phyloP scores from a whole-genome alignment of 1,140 invertebrate species.

The Gryon sp. region DNA sequence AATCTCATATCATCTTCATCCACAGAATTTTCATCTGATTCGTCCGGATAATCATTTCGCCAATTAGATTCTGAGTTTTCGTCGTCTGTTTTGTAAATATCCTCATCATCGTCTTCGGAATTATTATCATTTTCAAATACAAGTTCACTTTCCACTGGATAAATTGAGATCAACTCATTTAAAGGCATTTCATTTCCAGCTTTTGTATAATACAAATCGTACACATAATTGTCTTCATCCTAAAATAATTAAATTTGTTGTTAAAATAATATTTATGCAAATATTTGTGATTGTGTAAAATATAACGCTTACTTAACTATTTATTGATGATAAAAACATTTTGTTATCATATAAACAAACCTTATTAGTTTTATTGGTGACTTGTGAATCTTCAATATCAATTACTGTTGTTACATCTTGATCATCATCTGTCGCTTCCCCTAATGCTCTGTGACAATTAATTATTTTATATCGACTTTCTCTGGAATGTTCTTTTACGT shows the following conservation, averaged over 20 bases:
- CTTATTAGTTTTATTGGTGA: conserved; percentile 15
- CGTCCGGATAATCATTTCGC: conserved; percentile 81
- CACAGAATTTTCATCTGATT: conserved; percentile 71
- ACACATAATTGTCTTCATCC: conserved; percentile 69
- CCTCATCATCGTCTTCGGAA: conserved; percentile 55
- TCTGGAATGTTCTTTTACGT: conserved; percentile 53
- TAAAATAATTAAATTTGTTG: conserved; percentile 2
- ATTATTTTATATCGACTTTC: conserved; percentile 72
- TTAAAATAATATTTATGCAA: background rate
- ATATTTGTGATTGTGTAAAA: too few relatives aligned
- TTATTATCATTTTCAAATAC: conserved; percentile 66
- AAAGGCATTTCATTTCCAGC: conserved; percentile 43
- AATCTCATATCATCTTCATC: conserved; percentile 70
- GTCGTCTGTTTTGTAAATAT: conserved; percentile 75
- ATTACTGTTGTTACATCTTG: conserved; percentile 69
- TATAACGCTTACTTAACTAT: background rate
- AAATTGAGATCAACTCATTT: conserved; percentile 64
- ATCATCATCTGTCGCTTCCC: conserved; percentile 39
- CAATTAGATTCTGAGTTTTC: conserved; percentile 80
- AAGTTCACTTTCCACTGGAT: conserved; percentile 64
- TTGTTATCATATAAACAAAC: conserved; percentile 17
- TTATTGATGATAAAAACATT: background rate
- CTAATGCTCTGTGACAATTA: conserved; percentile 68
- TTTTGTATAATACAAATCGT: conserved; percentile 73
- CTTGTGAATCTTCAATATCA: conserved; percentile 72